A percentile compares a stretch with the other conserved stretches of the same genome.
These are phyloP conservation scores for Rhogogaster chlorosoma DNA, from an alignment of 2,888 invertebrate species.

Conservation along the genomic window DNA sequence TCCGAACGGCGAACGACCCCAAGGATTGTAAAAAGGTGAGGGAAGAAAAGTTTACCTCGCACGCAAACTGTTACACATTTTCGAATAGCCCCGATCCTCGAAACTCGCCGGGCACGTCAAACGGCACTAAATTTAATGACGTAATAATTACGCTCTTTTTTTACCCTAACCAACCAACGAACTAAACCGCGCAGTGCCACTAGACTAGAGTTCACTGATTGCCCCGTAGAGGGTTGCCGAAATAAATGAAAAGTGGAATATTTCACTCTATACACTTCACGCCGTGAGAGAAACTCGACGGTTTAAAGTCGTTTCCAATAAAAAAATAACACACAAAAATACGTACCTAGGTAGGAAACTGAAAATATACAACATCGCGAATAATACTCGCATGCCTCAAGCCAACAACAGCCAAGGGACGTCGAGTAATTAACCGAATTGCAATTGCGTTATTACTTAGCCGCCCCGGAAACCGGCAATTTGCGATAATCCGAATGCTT, in stretches of 20 bases:
- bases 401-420: slow-evolving; percentile 22
- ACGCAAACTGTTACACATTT: not conserved
- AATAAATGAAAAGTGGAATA: not conserved
- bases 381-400: not conserved
- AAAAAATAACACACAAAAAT: not conserved
- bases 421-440: slow-evolving; percentile 40
- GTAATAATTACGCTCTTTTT: slow-evolving; percentile 26
- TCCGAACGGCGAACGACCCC: not conserved
- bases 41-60: not conserved
- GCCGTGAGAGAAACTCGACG: not conserved
- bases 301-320: not conserved
- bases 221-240: not conserved
- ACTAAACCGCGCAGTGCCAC: not conserved
- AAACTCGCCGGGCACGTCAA: slow-evolving; percentile 13
- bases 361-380: not conserved
- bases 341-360: not conserved
- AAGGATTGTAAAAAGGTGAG: not conserved
- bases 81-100: not conserved
- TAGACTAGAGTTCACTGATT: not conserved
- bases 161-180: not conserved
- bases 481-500: not conserved
- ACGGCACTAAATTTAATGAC: slow-evolving; percentile 32
- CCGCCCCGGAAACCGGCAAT: slow-evolving; percentile 11
- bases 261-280: not conserved
- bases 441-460: slow-evolving; percentile 34